Conservation (phyloP, 1,140 invertebrate genomes). For the Pachyrhynchus sulphureomaculatus region DNA sequence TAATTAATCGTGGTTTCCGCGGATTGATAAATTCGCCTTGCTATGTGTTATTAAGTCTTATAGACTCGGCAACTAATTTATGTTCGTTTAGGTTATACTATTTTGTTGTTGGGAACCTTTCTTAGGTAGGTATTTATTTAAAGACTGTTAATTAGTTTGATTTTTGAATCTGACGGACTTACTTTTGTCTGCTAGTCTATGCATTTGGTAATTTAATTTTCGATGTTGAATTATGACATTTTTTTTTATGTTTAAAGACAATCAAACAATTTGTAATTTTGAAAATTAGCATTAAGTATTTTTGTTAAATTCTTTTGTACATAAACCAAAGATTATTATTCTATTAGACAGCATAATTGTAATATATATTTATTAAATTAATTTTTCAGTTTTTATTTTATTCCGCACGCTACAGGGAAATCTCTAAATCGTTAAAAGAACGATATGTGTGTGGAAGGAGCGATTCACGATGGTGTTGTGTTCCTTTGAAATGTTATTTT, state of each 20-base stretch:
- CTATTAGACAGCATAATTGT: constrained; percentile 15
- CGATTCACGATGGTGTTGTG: too few relatives aligned
- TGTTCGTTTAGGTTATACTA: too few relatives aligned
- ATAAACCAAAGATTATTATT: constrained; percentile 40
- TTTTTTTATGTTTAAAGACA: constrained; percentile 15
- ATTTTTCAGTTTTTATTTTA: neutral
- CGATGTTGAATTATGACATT: constrained; percentile 6
- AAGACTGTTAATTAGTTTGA: constrained; percentile 30
- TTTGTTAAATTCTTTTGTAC: constrained; percentile 36
- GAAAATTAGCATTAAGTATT: constrained; percentile 23
- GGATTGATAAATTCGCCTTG: too few relatives aligned
- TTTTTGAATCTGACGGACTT: neutral
- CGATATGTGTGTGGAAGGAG: too few relatives aligned
- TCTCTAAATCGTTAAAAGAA: too few relatives aligned
- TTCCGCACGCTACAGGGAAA: too few relatives aligned
- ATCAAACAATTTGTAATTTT: constrained; percentile 12
- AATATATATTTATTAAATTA: constrained; percentile 31
- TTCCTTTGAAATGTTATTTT: too few relatives aligned
- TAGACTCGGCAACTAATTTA: too few relatives aligned
- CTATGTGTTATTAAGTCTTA: too few relatives aligned
- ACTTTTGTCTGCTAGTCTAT: constrained; percentile 17
- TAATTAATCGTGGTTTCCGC: too few relatives aligned
- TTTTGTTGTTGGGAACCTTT: neutral
- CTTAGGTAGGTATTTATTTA: constrained; percentile 21
- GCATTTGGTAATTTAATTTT: constrained; percentile 5